Base-by-base conservation (phyloP, 2,113 vertebrate genomes). In the Jaculus jaculus region DNA sequence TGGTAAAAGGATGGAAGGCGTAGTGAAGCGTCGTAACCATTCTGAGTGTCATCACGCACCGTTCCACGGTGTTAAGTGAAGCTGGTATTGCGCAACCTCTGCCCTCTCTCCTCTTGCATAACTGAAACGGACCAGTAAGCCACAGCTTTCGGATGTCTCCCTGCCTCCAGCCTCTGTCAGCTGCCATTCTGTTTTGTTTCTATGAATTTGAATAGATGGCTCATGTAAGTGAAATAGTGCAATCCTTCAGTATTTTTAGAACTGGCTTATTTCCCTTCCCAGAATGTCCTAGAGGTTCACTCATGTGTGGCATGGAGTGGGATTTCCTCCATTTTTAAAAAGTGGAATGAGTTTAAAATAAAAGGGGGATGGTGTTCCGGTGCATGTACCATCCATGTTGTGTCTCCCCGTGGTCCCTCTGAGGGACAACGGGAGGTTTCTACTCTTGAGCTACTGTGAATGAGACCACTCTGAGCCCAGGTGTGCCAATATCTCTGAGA, bases 251-350 rank as follows among this genome's bases (percentile, higher is more conserved):
- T 81, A 74, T 39, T 34, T 91, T 75, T 87, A 18, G 28, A 72
- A 3, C 37, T 65, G 63, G 32, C 23, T 92, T 83, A 61, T 37
- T 87, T 87, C 34, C n/a, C 20, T 89, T 77, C 39, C 75, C 78
- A 15, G 39, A 54, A 26, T 81, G n/a, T 75, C 47, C 78, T 78
- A 72, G 58, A 61, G 72, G 8, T 66, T 13, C 51, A 58, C 80
- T 26, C n/a, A 24, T 75, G 30, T 65, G 79, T 37, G 87, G 39
- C 37, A 23, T 23, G 32, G 47, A 81, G 75, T 24, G 69, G 61
- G 4, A 91, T 78, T 80, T 87, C 58, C 81, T 89, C 87, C 34
- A 15, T 89, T 82, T 51, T 84, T 37, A 74, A 87, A 16, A 54
- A 26, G 84, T 5, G 30, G 58, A 80, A 10, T 68, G 39, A 42